Evolutionary conservation across 2,888 invertebrate genomes (phyloP), one percentile per base, ranked within the genome.

Genomic region (Eilema sororculum): DNA sequence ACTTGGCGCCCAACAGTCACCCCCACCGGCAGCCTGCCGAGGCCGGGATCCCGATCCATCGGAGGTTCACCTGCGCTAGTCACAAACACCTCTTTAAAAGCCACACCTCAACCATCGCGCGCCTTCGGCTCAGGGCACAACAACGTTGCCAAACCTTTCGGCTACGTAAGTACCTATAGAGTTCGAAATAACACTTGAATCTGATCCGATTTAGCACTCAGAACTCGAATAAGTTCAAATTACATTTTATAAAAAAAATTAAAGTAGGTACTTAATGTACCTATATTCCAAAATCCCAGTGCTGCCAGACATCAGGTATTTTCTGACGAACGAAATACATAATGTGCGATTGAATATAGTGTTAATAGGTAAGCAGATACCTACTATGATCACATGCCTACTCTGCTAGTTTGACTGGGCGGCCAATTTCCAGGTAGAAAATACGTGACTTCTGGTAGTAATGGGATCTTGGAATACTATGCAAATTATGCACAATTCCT

Each of bases 1-100:
- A 98, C 98, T 81, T 99, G 99, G 99, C 97, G 98, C 84, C 99
- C 99, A 60, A 93, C 97, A 79, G 98, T 99, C 73, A 97, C 98
- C 30, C 98, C 98, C 68, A 97, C 98, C 66, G 97, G 98, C 78
- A 96, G 96, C 82, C 92, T 97, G 82, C 97, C 97, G 57, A 95
- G 97, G 78, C 96, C 97, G 16, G 94, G 95, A 72, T 90, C 94
- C 2, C 89, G 94, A 16, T 91, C 96, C 2, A 90, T 95, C 30
- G 92, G 95, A n/a, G 92, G 95, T 79, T 96, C 96, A 71, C 95
- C 97, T 60, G 94, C 96, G 58, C 97, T 98, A 46, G 98, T 98
- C 84, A 98, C 98, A 87, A 97, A 97, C 95, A 98, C 98, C 79
- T 98, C 98, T 78, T 96, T 98, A 84, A 97, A 98, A 86, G 97